These are phyloP conservation scores for Drosophila robusta DNA, from an alignment of 2,888 invertebrate genomes.

Conservation along the genomic window DNA sequence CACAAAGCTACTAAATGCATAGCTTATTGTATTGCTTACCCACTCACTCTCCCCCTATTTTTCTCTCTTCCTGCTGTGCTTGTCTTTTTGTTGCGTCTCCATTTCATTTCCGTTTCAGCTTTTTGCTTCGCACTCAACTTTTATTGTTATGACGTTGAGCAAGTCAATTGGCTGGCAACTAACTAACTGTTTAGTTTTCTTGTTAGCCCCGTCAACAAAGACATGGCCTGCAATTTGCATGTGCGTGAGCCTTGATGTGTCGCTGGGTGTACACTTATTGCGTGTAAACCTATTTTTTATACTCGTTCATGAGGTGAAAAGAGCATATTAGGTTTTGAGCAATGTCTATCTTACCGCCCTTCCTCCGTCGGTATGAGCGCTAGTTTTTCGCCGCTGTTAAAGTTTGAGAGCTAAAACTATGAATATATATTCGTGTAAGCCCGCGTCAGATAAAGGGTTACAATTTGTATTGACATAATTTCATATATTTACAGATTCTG, in stretches of 20 bases:
- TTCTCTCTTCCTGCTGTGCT: conserved; percentile 1
- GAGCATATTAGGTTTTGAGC: not conserved
- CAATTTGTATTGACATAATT: no score
- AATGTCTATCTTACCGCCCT: no score
- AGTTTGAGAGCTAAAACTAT: no score
- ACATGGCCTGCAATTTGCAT: conserved; percentile 42
- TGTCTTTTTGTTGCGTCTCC: conserved; percentile 36
- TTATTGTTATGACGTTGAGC: conserved; percentile 74
- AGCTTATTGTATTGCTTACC: conserved; percentile 9
- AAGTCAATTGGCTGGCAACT: conserved; percentile 69
- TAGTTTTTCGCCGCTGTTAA: no score
- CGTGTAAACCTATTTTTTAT: conserved; percentile 14
- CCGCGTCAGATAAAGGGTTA: no score
- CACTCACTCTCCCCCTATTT: not conserved
- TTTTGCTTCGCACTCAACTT: conserved; percentile 61
- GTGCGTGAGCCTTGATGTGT: conserved; percentile 5
- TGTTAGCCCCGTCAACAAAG: conserved; percentile 43
- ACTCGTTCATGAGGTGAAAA: no score
- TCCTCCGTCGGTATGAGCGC: no score
- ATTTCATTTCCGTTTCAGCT: conserved; percentile 64
- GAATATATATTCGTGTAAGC: no score
- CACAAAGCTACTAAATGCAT: conserved; percentile 13
- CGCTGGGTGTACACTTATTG: conserved; percentile 15
- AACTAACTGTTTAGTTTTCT: conserved; percentile 69
- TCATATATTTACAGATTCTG: no score